Conservation (phyloP, 2,797 vertebrate species). For the Florisuga fusca region DNA sequence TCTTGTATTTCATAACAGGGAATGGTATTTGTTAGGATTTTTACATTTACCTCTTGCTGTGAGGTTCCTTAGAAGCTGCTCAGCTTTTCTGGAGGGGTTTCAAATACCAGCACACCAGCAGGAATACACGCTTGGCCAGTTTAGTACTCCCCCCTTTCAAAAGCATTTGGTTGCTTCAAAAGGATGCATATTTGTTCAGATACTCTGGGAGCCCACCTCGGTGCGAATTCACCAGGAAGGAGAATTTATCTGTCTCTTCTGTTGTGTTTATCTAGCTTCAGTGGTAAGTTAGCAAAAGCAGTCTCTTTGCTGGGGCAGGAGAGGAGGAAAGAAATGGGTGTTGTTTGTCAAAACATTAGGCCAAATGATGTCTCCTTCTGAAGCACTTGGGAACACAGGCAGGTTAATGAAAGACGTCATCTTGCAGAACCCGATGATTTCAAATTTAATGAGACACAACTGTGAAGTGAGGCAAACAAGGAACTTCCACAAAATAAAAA, state of each 20-base stretch:
- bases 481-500: background rate
- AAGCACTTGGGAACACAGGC: background rate
- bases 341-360: background rate
- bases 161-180: background rate
- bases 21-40: background rate
- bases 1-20: background rate
- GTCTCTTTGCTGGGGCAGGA: background rate
- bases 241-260: background rate
- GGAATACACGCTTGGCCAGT: accelerated
- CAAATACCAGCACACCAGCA: background rate
- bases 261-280: background rate
- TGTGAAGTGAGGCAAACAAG: background rate
- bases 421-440: background rate
- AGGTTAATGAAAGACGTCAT: background rate
- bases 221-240: background rate
- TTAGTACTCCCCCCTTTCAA: background rate
- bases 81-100: background rate
- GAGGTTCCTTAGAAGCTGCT: background rate
- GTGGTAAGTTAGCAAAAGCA: background rate
- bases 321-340: background rate
- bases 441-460: background rate
- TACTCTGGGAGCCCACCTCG: background rate
- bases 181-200: background rate
- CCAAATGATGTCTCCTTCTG: background rate
- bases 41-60: background rate